Percentiles rank a stretch among this genome's conserved stretches.
phyloP scores from a whole-genome alignment of 2,113 vertebrate genomes.

The Eublepharis macularius region DNA sequence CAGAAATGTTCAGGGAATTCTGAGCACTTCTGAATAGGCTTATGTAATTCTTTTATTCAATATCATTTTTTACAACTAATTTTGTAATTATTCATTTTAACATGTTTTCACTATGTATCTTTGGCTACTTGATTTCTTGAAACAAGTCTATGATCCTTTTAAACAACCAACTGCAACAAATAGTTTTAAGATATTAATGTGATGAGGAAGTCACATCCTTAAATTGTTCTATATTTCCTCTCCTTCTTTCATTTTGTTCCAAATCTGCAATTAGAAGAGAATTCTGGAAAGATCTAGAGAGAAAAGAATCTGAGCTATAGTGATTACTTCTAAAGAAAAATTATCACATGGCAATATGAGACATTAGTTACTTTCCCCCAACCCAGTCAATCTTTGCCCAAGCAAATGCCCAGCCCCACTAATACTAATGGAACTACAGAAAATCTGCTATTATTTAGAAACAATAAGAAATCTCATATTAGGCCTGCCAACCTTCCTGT shows the following conservation, averaged over 20 bases:
- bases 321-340: background rate
- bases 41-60: background rate
- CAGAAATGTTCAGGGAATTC: constrained; percentile 14
- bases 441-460: background rate
- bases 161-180: constrained; percentile 23
- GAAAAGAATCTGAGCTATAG: background rate
- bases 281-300: constrained; percentile 18
- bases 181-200: constrained; percentile 36
- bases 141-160: constrained; percentile 10
- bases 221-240: constrained; percentile 14
- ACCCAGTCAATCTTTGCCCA: background rate
- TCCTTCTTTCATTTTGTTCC: constrained; percentile 23
- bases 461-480: background rate
- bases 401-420: rapidly evolving
- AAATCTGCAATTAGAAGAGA: background rate
- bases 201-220: background rate
- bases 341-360: background rate
- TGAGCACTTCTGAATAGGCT: background rate
- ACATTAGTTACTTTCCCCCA: rapidly evolving
- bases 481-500: too few relatives aligned
- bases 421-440: background rate
- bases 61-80: constrained; percentile 22
- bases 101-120: background rate
- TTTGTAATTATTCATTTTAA: background rate
- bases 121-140: constrained; percentile 28